phyloP scores from a whole-genome alignment of 2,888 invertebrate genomes.

The Epinotia bilunana region DNA sequence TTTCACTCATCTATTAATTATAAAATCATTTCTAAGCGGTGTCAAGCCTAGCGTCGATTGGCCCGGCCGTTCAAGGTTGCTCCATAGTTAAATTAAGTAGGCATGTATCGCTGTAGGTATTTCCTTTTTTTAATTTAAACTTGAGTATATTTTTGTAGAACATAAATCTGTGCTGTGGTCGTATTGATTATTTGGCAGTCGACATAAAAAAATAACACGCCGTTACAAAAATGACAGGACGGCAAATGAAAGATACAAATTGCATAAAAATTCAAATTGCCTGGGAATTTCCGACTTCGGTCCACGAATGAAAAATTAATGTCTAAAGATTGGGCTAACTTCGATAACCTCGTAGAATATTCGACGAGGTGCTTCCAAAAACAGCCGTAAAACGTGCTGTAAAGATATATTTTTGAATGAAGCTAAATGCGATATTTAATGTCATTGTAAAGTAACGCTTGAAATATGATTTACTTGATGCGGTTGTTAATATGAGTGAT shows the following conservation, averaged over 20 bases:
- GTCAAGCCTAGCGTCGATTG: too few species aligned
- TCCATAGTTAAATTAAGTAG: too few species aligned
- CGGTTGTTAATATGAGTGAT: background rate
- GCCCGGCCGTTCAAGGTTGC: too few species aligned
- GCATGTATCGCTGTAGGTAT: too few species aligned
- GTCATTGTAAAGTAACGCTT: background rate
- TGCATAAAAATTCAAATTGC: conserved; percentile 39
- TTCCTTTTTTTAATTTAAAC: too few species aligned
- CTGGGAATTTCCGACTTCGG: conserved; percentile 21
- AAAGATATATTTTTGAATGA: background rate
- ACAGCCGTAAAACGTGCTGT: background rate
- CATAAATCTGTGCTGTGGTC: too few species aligned
- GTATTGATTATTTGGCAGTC: background rate
- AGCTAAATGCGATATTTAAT: background rate
- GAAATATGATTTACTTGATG: background rate
- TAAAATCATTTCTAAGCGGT: too few species aligned
- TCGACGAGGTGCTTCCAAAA: background rate
- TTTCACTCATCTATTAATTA: too few species aligned
- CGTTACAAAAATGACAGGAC: conserved; percentile 21
- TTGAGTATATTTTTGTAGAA: too few species aligned
- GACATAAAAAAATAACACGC: background rate
- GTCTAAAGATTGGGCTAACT: background rate
- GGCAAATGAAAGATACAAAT: conserved; percentile 31
- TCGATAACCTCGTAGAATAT: background rate
- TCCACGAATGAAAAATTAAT: conserved; percentile 20